Base-by-base conservation (phyloP, 2,888 invertebrate species). In the Endomychus coccineus region DNA sequence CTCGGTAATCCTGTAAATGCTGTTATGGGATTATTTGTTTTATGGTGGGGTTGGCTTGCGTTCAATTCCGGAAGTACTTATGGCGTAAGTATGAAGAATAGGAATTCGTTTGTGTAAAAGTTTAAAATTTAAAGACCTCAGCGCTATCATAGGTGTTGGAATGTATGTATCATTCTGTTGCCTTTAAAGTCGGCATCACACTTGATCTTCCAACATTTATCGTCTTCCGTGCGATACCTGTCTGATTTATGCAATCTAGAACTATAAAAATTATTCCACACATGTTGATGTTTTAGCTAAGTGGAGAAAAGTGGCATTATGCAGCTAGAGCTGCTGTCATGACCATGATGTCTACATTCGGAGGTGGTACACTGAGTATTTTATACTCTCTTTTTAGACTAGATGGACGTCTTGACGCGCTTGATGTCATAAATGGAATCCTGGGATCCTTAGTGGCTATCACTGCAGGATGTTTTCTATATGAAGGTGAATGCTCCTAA, bases 21-120 rank as follows among this genome's bases (percentile, higher is more conserved):
- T 0, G 83, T 88, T 16, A 81, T 91, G 79, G 92, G 91, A 0
- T 75, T 91, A 7, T 92, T 92, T 58, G 90, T 92, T 22, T 68
- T 92, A 1, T 92, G 92, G 92, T 94, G 94, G 94, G 94, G 94
- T 0, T 94, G 94, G 94, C 69, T 95, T 34, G 92, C 91, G 0
- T 94, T 94, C 59, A 92, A 92, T 66, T 91, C 92, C 32, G 94
- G 94, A 9, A 89, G 88, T 49, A 85, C 85, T 30, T 85, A 85
- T 54, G 85, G 85, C 36, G 78, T 80, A 46, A 69, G 68, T n/a
- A n/a, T n/a, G n/a, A n/a, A n/a, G n/a, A n/a, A n/a, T n/a, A n/a
- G n/a, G n/a, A n/a, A n/a, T n/a, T n/a, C n/a, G n/a, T n/a, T n/a
- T n/a, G n/a, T n/a, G n/a, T n/a, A n/a, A n/a, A n/a, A n/a, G n/a